A percentile compares a stretch with the other conserved stretches of the same genome.
Evolutionary conservation across 2,113 vertebrate species (phyloP).

Genomic region (Centropristis striata): DNA sequence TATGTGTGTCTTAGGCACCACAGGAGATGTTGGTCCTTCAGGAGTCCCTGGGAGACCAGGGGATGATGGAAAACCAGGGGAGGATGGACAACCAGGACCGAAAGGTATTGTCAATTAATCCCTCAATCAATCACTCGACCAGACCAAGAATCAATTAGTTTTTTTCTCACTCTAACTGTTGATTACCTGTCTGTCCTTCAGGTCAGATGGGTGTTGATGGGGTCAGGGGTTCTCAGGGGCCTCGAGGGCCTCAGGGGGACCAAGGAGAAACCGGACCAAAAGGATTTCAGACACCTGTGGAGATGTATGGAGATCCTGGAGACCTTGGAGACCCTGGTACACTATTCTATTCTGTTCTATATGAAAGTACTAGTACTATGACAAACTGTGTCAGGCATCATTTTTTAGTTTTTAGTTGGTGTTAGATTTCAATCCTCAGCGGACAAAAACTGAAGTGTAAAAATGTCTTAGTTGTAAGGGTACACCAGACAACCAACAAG

Average conservation of each 20-base stretch:
- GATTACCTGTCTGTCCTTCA: constrained; percentile 29
- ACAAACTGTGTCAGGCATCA: neutral
- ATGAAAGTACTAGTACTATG: neutral
- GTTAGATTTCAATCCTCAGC: neutral
- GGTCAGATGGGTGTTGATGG: constrained; percentile 67
- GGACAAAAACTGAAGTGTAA: too few relatives aligned
- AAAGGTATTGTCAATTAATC: constrained; percentile 60
- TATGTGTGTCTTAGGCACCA: constrained; percentile 60
- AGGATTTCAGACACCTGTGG: constrained; percentile 47
- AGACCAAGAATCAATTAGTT: neutral
- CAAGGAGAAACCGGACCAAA: constrained; percentile 64
- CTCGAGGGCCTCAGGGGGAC: constrained; percentile 66
- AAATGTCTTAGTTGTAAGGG: too few relatives aligned
- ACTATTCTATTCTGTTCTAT: neutral
- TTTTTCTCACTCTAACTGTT: neutral
- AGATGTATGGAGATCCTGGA: constrained; percentile 66
- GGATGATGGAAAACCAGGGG: constrained; percentile 65
- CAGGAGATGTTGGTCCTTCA: constrained; percentile 64
- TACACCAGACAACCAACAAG: too few relatives aligned
- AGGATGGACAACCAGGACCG: constrained; percentile 60
- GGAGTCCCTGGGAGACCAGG: constrained; percentile 73
- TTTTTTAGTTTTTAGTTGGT: neutral
- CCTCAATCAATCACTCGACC: neutral
- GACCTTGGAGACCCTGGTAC: constrained; percentile 72
- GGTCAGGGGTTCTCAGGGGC: constrained; percentile 56